These are phyloP conservation scores for Lutraria rhynchaena DNA, from an alignment of 1,140 invertebrate genomes.

Conservation along the genomic window DNA sequence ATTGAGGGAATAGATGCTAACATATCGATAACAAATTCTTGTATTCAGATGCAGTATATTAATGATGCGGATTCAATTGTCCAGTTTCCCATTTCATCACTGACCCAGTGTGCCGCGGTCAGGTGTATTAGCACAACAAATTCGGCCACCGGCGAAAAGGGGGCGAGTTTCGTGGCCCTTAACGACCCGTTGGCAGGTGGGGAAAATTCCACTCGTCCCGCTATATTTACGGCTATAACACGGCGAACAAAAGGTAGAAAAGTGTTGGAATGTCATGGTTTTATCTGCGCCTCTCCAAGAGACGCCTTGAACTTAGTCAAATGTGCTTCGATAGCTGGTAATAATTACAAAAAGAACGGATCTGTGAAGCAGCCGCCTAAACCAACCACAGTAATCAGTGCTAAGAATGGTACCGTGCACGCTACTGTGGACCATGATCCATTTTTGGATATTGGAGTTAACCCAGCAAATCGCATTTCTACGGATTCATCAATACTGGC, in stretches of 20 bases:
- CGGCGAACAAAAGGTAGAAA: conserved; percentile 98
- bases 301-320: conserved; percentile 80
- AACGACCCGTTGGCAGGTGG: conserved; percentile 89
- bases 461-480: conserved; percentile 9
- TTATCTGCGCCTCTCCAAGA: conserved; percentile 91
- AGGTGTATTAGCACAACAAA: conserved; percentile 74
- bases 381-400: neutral
- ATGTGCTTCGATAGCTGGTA: conserved; percentile 72
- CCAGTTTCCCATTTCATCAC: conserved; percentile 97
- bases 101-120: conserved; percentile 99
- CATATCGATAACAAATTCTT: conserved; percentile 98
- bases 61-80: conserved; percentile 97
- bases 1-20: conserved; percentile 77
- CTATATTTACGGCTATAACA: conserved; percentile 97
- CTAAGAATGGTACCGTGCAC: conserved; percentile 23
- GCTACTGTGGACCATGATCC: conserved; percentile 27
- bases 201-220: conserved; percentile 89
- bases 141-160: conserved; percentile 76
- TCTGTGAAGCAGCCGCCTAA: neutral
- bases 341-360: conserved; percentile 62
- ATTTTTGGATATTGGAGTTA: neutral
- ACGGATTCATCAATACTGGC: conserved; percentile 2
- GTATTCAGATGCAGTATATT: conserved; percentile 97
- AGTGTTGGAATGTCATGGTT: conserved; percentile 98
- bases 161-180: conserved; percentile 93